These are phyloP conservation scores for Promerops cafer DNA, from an alignment of 2,113 vertebrate genomes.

Conservation along the genomic window DNA sequence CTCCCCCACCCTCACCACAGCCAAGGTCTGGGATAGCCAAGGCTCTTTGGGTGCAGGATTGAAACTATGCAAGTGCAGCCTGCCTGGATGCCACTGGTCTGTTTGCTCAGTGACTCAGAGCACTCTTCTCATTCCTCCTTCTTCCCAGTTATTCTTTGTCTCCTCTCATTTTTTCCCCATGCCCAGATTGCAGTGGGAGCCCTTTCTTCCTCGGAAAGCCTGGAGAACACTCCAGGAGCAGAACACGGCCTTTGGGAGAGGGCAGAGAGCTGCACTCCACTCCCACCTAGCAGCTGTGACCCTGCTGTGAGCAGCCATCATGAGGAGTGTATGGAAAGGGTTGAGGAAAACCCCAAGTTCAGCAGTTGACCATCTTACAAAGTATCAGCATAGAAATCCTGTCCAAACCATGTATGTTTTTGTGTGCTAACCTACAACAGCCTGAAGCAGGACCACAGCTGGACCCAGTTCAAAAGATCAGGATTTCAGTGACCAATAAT, in stretches of 20 bases:
- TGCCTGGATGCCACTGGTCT: background rate
- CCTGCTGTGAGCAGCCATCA: background rate
- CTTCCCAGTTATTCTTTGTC: background rate
- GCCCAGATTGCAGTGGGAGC: background rate
- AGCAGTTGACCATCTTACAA: background rate
- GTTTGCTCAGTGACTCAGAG: background rate
- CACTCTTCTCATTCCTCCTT: background rate
- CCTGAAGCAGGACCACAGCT: background rate
- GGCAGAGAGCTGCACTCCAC: background rate
- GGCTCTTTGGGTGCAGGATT: background rate
- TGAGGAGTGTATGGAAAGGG: background rate
- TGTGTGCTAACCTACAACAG: background rate
- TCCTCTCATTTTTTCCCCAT: background rate
- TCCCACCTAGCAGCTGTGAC: background rate
- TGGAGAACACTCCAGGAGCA: background rate
- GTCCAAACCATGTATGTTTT: background rate
- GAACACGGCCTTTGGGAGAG: background rate
- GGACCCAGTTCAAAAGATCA: background rate
- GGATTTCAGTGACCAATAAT: background rate
- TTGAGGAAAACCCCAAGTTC: background rate
- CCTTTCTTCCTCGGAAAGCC: fast-evolving
- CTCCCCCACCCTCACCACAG: background rate
- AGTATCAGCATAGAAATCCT: background rate
- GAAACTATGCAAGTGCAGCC: background rate
- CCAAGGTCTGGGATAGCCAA: background rate